phyloP scores from a whole-genome alignment of 2,113 vertebrate species.

The Phalacrocorax aristotelis region DNA sequence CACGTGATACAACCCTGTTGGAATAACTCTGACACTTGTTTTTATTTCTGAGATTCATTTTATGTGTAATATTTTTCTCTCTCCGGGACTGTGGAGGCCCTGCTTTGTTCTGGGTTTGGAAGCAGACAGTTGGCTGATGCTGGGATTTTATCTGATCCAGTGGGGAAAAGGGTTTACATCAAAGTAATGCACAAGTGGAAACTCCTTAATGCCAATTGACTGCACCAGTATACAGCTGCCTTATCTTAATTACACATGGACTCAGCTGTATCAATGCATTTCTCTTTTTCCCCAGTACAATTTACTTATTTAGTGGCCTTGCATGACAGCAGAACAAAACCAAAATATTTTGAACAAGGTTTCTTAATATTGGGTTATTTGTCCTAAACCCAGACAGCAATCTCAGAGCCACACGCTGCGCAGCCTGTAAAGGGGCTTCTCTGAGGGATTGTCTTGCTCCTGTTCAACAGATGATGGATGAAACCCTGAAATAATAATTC shows the following conservation, averaged over 20 bases:
- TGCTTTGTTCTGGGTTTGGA: neutral
- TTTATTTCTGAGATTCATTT: conserved; percentile 14
- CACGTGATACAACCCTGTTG: neutral
- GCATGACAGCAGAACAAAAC: neutral
- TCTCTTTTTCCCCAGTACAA: neutral
- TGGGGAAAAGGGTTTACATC: neutral
- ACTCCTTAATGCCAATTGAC: neutral
- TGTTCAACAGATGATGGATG: neutral
- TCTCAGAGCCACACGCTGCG: neutral
- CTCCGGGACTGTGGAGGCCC: neutral
- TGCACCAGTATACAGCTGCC: accelerated
- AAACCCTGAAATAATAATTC: neutral
- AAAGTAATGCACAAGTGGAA: neutral
- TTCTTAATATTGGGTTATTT: neutral
- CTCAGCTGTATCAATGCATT: accelerated
- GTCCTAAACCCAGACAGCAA: neutral
- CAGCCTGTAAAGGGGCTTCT: neutral
- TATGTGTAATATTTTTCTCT: neutral
- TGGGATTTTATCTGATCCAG: neutral
- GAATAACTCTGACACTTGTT: neutral
- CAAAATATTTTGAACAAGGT: neutral
- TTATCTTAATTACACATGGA: neutral
- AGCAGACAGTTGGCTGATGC: neutral
- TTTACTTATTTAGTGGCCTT: neutral
- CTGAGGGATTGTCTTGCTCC: neutral